Evolutionary conservation across 2,888 invertebrate genomes (phyloP).

Genomic region (Eudasyphora cyanicolor): DNA sequence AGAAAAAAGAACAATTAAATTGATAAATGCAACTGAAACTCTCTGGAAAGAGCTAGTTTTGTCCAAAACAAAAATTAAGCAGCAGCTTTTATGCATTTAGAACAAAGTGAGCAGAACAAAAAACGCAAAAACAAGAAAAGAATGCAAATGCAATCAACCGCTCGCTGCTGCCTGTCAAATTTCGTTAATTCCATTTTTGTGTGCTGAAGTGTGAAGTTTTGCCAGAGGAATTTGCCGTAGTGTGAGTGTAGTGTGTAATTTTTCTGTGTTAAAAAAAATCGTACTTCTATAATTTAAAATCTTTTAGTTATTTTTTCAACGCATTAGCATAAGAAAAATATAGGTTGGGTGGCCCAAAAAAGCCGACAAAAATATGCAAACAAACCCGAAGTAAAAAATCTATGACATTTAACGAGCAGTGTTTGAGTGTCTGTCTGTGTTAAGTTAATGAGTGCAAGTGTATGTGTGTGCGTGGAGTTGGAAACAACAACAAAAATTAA

Average conservation of each 20-base stretch:
- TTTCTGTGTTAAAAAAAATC: no score
- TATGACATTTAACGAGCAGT: conserved; percentile 61
- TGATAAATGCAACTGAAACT: no score
- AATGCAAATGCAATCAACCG: no score
- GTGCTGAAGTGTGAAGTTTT: background rate
- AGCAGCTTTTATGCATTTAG: background rate
- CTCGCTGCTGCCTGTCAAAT: background rate
- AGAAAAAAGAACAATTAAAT: no score
- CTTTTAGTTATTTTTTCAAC: background rate
- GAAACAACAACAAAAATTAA: conserved; percentile 49
- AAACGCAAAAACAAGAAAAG: no score
- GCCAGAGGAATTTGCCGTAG: background rate
- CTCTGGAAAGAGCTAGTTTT: no score
- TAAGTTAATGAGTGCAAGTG: background rate
- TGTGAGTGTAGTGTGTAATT: background rate
- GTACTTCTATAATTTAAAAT: no score
- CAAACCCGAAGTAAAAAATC: conserved; percentile 53
- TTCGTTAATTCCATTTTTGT: background rate
- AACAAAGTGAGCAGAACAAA: no score
- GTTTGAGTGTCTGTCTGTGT: background rate
- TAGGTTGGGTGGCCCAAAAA: conserved; percentile 59
- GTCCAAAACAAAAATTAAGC: no score
- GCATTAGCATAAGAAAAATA: conserved; percentile 11
- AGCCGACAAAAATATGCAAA: conserved; percentile 47
- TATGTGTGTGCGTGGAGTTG: conserved; percentile 33